Conservation (phyloP, 1,140 invertebrate species). For the Penaeus vannamei region DNA sequence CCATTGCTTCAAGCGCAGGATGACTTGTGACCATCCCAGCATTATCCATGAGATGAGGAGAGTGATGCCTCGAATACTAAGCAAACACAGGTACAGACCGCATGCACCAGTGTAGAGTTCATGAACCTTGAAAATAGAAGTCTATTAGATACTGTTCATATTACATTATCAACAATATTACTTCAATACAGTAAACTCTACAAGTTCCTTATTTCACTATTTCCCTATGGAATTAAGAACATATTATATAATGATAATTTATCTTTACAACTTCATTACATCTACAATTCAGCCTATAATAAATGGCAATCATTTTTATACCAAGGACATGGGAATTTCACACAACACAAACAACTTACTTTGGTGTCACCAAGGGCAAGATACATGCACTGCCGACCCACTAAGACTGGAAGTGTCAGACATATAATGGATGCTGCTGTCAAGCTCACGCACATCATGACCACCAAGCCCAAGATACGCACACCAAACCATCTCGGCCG, state of each 20-base stretch:
- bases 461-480: constrained; percentile 81
- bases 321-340: constrained; percentile 43
- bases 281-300: too few species aligned
- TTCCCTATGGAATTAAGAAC: too few species aligned
- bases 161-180: background rate
- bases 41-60: constrained; percentile 89
- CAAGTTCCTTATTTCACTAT: too few species aligned
- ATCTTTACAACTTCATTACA: too few species aligned
- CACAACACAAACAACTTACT: constrained; percentile 27
- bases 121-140: constrained; percentile 77
- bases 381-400: constrained; percentile 89
- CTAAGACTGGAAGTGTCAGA: constrained; percentile 90
- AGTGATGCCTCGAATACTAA: constrained; percentile 83
- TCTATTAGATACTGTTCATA: background rate
- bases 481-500: constrained; percentile 86
- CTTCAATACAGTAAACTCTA: background rate
- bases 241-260: too few species aligned
- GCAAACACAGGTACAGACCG: constrained; percentile 95
- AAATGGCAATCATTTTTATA: too few species aligned
- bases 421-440: constrained; percentile 86
- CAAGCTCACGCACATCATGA: constrained; percentile 87
- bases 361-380: constrained; percentile 81
- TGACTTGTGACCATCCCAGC: constrained; percentile 79
- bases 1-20: constrained; percentile 68
- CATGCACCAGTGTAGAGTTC: constrained; percentile 96